Conservation (phyloP, 2,797 vertebrate species). For the Acanthornis magna region DNA sequence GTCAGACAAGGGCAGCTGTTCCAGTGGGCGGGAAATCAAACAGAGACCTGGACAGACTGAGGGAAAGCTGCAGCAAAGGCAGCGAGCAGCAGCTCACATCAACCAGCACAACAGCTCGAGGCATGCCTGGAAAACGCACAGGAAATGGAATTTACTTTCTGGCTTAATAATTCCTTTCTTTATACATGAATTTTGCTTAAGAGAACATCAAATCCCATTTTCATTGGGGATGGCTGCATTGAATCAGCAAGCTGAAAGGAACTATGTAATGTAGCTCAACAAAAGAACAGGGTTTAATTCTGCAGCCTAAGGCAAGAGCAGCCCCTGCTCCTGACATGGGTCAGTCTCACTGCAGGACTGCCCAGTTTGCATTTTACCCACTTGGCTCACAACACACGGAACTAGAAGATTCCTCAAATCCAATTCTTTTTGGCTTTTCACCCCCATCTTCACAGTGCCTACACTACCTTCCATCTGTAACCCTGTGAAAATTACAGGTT, state of each 20-base stretch:
- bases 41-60: background rate
- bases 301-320: background rate
- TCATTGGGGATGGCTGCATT: background rate
- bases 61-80: background rate
- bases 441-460: background rate
- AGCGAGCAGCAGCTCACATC: background rate
- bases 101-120: conserved; percentile 8
- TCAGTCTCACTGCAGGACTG: background rate
- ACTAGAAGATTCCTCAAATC: background rate
- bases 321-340: rapidly evolving
- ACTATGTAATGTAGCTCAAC: background rate
- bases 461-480: background rate
- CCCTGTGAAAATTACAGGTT: background rate
- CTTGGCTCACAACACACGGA: background rate
- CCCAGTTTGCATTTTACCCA: background rate
- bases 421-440: background rate
- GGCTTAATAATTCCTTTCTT: conserved; percentile 40
- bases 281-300: background rate
- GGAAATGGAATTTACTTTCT: conserved; percentile 33
- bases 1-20: background rate
- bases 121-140: background rate
- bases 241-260: background rate
- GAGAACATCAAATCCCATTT: conserved; percentile 27
- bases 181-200: conserved; percentile 5
- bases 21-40: background rate